A percentile compares a stretch with the other conserved stretches of the same genome.
Conservation (phyloP, 2,113 vertebrate species). For the Phyllostomus discolor region DNA sequence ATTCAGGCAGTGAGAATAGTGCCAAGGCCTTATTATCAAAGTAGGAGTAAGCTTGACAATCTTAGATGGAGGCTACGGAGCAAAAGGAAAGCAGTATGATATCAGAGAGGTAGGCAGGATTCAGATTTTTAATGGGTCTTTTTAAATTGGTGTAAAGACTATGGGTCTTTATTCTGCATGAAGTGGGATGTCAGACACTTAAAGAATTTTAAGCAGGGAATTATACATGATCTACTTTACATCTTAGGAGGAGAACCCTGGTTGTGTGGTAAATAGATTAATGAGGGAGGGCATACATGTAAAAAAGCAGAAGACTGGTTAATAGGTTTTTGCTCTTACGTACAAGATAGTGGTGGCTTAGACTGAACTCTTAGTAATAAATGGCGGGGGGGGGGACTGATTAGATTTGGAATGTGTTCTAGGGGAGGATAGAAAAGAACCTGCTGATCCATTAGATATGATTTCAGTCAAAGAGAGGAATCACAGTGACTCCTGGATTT, state of each 20-base stretch:
- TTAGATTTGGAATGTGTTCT: not conserved
- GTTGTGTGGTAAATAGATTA: not conserved
- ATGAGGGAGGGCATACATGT: too few species aligned
- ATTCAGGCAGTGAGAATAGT: not conserved
- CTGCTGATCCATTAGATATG: not conserved
- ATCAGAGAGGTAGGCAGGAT: not conserved
- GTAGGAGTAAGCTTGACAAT: not conserved
- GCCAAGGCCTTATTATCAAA: not conserved
- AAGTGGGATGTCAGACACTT: not conserved
- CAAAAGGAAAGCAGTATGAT: not conserved
- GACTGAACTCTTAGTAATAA: not conserved
- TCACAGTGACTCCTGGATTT: not conserved
- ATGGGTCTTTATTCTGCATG: not conserved
- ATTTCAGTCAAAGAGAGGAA: not conserved
- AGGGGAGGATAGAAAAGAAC: not conserved
- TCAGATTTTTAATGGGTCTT: not conserved
- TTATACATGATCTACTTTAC: not conserved
- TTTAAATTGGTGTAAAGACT: not conserved
- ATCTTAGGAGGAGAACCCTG: not conserved
- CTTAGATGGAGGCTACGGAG: not conserved
- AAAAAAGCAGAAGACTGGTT: not conserved
- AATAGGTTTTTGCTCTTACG: not conserved
- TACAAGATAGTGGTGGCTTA: not conserved
- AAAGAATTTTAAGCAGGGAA: not conserved
- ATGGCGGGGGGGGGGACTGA: not conserved